Conservation (phyloP, 2,888 invertebrate species). For the Andrena minutula region DNA sequence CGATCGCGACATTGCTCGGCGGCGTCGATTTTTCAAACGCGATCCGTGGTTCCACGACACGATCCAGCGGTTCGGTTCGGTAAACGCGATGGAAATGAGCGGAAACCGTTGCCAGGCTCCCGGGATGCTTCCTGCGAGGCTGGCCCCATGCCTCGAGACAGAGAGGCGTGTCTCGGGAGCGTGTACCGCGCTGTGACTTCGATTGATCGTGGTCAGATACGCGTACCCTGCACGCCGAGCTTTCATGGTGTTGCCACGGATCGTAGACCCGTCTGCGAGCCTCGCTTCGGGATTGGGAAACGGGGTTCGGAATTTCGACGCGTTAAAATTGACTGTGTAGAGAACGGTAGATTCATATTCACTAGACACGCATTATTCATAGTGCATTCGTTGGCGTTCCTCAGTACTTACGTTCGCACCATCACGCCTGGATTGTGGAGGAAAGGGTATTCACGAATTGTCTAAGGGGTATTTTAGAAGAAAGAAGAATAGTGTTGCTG, state of each 20-base stretch:
- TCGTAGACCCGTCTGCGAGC: background rate
- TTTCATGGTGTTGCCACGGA: slow-evolving; percentile 4
- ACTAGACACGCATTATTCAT: slow-evolving; percentile 47
- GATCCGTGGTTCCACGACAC: background rate
- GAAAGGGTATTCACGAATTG: background rate
- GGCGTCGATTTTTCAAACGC: background rate
- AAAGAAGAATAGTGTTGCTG: background rate
- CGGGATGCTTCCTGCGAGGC: slow-evolving; percentile 19
- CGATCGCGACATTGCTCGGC: no score
- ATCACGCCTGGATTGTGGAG: background rate
- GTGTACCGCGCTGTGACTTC: slow-evolving; percentile 28
- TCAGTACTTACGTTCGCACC: slow-evolving; percentile 33
- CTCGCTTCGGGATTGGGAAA: slow-evolving; percentile 15
- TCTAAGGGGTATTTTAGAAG: background rate
- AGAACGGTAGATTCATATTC: slow-evolving; percentile 44
- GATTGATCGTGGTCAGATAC: slow-evolving; percentile 26
- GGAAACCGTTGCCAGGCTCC: background rate
- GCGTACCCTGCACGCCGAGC: background rate
- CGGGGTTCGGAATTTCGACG: background rate
- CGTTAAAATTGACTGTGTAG: background rate
- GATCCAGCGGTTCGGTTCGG: no score
- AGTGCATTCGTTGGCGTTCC: slow-evolving; percentile 43
- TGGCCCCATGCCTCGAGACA: slow-evolving; percentile 23
- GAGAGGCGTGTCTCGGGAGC: slow-evolving; percentile 37
- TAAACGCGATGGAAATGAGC: slow-evolving; percentile 13